Conservation (phyloP, 2,797 vertebrate genomes). For the Sebastes nivosus region DNA sequence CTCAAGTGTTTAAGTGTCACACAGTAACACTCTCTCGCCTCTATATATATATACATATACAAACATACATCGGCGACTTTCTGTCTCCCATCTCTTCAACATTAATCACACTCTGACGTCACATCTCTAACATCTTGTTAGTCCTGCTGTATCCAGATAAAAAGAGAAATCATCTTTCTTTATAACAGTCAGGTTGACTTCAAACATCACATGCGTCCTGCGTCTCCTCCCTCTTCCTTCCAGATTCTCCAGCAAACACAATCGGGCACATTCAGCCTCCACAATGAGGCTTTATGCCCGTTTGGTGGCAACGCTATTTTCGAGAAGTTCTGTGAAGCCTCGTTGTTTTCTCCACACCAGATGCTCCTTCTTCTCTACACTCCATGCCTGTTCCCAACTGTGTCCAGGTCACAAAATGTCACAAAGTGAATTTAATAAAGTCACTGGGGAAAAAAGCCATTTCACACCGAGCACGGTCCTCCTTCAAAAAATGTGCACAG, state of each 20-base stretch:
- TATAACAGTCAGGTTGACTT: conserved; percentile 54
- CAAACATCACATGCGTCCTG: conserved; percentile 63
- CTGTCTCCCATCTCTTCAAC: neutral
- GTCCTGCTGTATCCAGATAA: neutral
- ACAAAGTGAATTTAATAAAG: conserved; percentile 61
- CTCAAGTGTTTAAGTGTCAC: conserved; percentile 9
- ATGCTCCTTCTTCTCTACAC: neutral
- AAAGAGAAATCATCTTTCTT: neutral
- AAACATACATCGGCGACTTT: neutral
- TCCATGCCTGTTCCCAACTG: conserved; percentile 8
- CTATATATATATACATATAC: neutral
- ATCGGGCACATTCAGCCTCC: conserved; percentile 72
- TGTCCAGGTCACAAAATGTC: conserved; percentile 67
- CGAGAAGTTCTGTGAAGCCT: conserved; percentile 68
- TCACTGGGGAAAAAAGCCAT: neutral
- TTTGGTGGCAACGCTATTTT: conserved; percentile 62
- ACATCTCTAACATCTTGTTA: neutral
- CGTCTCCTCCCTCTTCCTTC: conserved; percentile 61
- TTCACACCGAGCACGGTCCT: rapidly evolving
- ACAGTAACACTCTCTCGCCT: neutral
- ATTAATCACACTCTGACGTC: neutral
- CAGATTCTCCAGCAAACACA: conserved; percentile 69
- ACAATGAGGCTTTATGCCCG: conserved; percentile 80
- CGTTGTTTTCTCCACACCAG: conserved; percentile 63
- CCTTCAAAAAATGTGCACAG: neutral